Conservation (phyloP, 2,888 invertebrate genomes). For the Quadroppia sp. region DNA sequence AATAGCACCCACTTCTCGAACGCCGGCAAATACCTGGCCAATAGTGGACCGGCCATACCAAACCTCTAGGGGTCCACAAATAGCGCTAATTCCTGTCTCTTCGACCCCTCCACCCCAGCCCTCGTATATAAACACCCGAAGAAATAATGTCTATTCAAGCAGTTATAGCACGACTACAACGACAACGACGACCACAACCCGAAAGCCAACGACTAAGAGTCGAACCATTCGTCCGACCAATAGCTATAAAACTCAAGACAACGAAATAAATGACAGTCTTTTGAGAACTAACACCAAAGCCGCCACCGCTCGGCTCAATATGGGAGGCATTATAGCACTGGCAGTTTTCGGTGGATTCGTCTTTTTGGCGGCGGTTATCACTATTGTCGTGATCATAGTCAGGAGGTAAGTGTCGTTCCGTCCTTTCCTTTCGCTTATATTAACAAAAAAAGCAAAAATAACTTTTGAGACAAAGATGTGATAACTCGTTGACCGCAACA, state of each 20-base stretch:
- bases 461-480: neutral
- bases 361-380: slow-evolving; percentile 79
- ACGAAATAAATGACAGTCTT: slow-evolving; percentile 40
- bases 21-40: slow-evolving; percentile 2
- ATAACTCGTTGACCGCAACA: no score
- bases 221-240: slow-evolving; percentile 43
- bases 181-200: slow-evolving; percentile 48
- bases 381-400: slow-evolving; percentile 79
- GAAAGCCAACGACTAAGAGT: slow-evolving; percentile 47
- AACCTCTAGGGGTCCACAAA: neutral
- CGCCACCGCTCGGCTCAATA: slow-evolving; percentile 44
- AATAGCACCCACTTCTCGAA: slow-evolving; percentile 4
- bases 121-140: slow-evolving; percentile 21
- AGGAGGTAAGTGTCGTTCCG: slow-evolving; percentile 64
- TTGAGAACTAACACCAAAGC: neutral
- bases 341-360: slow-evolving; percentile 88
- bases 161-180: slow-evolving; percentile 47
- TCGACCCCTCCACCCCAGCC: neutral
- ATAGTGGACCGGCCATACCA: neutral
- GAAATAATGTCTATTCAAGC: neutral
- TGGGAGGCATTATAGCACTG: slow-evolving; percentile 75
- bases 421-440: neutral
- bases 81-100: neutral
- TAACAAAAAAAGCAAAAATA: neutral
- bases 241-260: slow-evolving; percentile 20